These are phyloP conservation scores for Maccullochella peelii DNA, from an alignment of 2,113 vertebrate genomes.

Conservation along the genomic window DNA sequence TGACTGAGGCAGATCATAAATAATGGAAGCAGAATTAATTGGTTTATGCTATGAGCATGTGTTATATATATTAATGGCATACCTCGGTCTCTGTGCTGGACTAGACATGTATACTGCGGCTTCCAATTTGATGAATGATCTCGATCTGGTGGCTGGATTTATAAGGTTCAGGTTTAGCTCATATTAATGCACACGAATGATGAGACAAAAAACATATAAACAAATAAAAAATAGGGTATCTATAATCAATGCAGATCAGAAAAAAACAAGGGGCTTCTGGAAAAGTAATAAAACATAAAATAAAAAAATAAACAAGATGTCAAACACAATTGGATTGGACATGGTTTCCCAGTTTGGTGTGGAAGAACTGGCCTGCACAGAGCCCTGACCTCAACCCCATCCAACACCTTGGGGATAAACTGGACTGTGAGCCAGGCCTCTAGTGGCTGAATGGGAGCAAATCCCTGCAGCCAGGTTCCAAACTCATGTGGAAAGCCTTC, in stretches of 20 bases:
- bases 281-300: too few species aligned
- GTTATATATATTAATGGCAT: slow-evolving; percentile 62
- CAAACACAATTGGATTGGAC: too few species aligned
- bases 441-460: not conserved
- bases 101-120: slow-evolving; percentile 5
- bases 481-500: not conserved
- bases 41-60: slow-evolving; percentile 72
- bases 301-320: too few species aligned
- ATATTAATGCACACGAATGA: not conserved
- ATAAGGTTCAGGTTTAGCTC: not conserved
- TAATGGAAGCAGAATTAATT: slow-evolving; percentile 69
- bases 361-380: not conserved
- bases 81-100: slow-evolving; percentile 21
- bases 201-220: too few species aligned
- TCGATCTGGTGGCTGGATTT: slow-evolving; percentile 19
- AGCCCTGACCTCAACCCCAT: not conserved
- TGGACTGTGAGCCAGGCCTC: not conserved
- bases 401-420: not conserved
- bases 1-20: slow-evolving; percentile 52
- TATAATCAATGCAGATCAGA: too few species aligned
- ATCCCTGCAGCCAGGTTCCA: not conserved
- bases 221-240: too few species aligned
- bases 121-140: slow-evolving; percentile 29
- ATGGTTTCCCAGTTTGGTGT: not conserved
- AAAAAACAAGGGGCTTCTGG: too few species aligned